phyloP scores from a whole-genome alignment of 2,113 vertebrate species.

The Charina bottae region DNA sequence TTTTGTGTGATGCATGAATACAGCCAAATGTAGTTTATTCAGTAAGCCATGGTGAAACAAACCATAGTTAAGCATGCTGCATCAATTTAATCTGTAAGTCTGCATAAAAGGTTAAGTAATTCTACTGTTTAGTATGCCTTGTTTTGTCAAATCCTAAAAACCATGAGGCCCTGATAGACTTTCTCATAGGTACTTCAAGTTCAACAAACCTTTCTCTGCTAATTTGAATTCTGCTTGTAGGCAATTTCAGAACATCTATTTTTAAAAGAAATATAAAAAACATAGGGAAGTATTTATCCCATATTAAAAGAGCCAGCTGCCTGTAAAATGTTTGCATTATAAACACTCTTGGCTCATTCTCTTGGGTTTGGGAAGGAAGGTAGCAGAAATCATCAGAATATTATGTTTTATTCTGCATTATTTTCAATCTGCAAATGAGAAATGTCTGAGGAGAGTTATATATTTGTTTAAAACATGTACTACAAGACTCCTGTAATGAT shows the following conservation, averaged over 20 bases:
- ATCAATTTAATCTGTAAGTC: not conserved
- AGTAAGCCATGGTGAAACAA: not conserved
- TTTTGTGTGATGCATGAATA: not conserved
- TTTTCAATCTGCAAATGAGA: not conserved
- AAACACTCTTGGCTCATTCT: constrained; percentile 20
- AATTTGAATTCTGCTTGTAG: not conserved
- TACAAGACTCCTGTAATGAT: not conserved
- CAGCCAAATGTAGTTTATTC: not conserved
- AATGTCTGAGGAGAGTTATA: not conserved
- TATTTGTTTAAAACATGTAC: not conserved
- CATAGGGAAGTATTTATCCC: constrained; percentile 27
- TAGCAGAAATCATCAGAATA: not conserved
- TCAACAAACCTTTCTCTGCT: not conserved
- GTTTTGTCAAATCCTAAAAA: not conserved
- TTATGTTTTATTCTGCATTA: constrained; percentile 16
- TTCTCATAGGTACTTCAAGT: not conserved
- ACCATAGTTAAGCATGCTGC: not conserved
- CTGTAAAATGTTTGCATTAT: constrained; percentile 46
- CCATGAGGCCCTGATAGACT: not conserved
- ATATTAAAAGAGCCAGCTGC: constrained; percentile 24
- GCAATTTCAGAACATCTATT: constrained; percentile 29
- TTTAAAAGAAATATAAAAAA: not conserved
- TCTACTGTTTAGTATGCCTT: not conserved
- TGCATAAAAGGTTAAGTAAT: not conserved
- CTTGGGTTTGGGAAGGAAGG: not conserved